A percentile compares a stretch with the other conserved stretches of the same genome.
Conservation (phyloP, 2,888 invertebrate genomes). For the Melieria omissa region DNA sequence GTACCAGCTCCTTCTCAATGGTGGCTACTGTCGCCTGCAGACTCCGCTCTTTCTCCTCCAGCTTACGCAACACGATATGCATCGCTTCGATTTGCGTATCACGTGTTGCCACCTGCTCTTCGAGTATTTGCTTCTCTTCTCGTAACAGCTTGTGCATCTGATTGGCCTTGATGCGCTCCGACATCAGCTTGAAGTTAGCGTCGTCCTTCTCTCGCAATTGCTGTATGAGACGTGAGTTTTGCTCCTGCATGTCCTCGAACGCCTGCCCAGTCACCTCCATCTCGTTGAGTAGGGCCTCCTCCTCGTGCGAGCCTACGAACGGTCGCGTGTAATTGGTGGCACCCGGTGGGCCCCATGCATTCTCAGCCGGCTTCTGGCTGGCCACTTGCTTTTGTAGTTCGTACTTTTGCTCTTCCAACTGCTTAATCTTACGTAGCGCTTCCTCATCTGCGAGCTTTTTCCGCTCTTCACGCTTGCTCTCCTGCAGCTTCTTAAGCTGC, state of each 20-base stretch:
- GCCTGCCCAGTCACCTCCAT: slow-evolving; percentile 99
- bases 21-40: slow-evolving; percentile 91
- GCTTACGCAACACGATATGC: slow-evolving; percentile 89
- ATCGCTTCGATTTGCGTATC: slow-evolving; percentile 94
- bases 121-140: slow-evolving; percentile 93
- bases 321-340: slow-evolving; percentile 70
- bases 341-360: slow-evolving; percentile 54
- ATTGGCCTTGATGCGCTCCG: slow-evolving; percentile 94
- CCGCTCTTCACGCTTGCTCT: slow-evolving; percentile 89
- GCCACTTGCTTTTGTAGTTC: slow-evolving; percentile 92
- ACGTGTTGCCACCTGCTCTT: slow-evolving; percentile 86
- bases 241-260: slow-evolving; percentile 99
- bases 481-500: slow-evolving; percentile 88
- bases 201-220: slow-evolving; percentile 97
- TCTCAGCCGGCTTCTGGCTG: slow-evolving; percentile 77
- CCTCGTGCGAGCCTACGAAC: slow-evolving; percentile 84
- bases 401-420: slow-evolving; percentile 92
- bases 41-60: slow-evolving; percentile 95
- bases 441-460: slow-evolving; percentile 95
- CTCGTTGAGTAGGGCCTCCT: slow-evolving; percentile 95
- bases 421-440: slow-evolving; percentile 91
- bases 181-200: slow-evolving; percentile 98
- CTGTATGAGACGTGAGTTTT: slow-evolving; percentile 93
- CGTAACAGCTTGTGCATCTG: slow-evolving; percentile 92
- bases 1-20: slow-evolving; percentile 91